Percentiles rank a stretch among this genome's conserved stretches.
Evolutionary conservation across 92 coral and sea anemone species (phyloP).

Genomic region (Diadumene lineata): DNA sequence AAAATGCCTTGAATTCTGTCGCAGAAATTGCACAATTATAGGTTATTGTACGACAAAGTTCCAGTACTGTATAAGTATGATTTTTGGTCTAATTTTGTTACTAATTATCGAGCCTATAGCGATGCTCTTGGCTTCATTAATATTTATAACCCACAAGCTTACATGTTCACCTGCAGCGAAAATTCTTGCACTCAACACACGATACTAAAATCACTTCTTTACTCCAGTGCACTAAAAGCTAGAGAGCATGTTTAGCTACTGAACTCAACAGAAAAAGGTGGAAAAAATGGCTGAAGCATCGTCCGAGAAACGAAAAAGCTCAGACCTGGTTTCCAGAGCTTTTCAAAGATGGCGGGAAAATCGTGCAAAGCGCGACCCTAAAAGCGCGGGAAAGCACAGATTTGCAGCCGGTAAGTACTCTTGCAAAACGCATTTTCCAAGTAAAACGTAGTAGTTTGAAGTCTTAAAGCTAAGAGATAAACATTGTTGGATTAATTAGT

Average conservation of each 20-base stretch:
- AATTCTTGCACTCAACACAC: too few species aligned
- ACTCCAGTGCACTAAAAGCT: background rate
- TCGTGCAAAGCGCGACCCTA: constrained; percentile 55
- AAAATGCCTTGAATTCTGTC: background rate
- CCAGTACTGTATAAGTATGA: background rate
- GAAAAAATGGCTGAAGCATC: background rate
- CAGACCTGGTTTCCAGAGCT: constrained; percentile 27
- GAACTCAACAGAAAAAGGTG: background rate
- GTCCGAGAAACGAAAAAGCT: background rate
- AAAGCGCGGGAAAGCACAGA: constrained; percentile 82
- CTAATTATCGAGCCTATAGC: background rate
- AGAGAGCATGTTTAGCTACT: background rate
- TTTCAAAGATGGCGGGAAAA: constrained; percentile 65
- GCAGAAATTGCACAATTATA: background rate
- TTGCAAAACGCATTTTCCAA: background rate
- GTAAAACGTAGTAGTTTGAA: background rate
- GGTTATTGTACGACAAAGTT: background rate
- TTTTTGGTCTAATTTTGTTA: background rate
- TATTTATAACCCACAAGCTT: background rate
- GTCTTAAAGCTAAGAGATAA: background rate
- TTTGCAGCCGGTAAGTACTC: constrained; percentile 72
- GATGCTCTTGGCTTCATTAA: background rate
- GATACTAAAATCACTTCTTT: background rate
- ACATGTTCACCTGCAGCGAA: too few species aligned
- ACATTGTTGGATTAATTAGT: background rate